Conservation (phyloP, 2,797 vertebrate species). For the Ctenopoma kingsleyae region DNA sequence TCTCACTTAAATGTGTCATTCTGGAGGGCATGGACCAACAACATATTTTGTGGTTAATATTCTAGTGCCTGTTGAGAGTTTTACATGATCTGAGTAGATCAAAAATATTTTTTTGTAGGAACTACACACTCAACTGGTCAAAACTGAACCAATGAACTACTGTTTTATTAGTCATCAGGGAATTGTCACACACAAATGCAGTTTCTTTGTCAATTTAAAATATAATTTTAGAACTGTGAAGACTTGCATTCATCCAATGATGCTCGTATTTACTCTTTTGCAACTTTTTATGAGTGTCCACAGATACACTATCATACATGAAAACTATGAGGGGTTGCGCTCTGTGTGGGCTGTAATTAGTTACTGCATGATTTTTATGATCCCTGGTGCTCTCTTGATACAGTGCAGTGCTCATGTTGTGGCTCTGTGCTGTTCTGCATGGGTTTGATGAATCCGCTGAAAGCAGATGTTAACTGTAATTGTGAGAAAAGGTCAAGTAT, state of each 20-base stretch:
- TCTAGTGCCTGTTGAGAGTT: neutral
- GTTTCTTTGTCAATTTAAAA: neutral
- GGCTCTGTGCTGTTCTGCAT: neutral
- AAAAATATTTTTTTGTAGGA: too few species aligned
- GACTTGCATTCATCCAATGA: neutral
- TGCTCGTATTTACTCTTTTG: constrained; percentile 13
- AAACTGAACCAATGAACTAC: constrained; percentile 1
- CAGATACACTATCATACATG: neutral
- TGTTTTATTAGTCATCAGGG: constrained; percentile 7
- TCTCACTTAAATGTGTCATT: neutral
- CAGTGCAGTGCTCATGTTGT: neutral
- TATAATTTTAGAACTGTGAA: neutral
- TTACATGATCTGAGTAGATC: neutral
- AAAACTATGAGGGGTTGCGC: neutral
- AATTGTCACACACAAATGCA: constrained; percentile 8
- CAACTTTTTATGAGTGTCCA: neutral
- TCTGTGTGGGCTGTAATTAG: constrained; percentile 4
- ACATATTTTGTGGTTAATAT: neutral
- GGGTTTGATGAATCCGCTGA: constrained; percentile 22
- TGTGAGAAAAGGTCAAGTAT: constrained; percentile 55
- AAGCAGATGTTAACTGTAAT: constrained; percentile 46
- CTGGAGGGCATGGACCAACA: neutral
- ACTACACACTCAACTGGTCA: constrained; percentile 2
- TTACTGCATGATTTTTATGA: constrained; percentile 8
- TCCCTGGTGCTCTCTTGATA: neutral